Evolutionary conservation across 2,888 invertebrate genomes (phyloP).

Genomic region (Leucophora obtusa): DNA sequence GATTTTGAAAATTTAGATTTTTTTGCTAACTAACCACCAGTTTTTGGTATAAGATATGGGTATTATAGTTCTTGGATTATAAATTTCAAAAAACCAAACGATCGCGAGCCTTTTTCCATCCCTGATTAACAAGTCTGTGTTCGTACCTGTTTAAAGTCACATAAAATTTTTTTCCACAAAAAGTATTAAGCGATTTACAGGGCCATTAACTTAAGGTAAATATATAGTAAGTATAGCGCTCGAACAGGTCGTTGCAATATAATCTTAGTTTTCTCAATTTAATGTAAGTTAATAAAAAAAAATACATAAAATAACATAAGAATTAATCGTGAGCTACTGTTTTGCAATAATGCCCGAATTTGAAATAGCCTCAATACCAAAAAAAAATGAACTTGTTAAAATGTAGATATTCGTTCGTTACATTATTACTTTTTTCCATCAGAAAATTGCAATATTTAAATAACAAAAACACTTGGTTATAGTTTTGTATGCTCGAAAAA

Average conservation of each 20-base stretch:
- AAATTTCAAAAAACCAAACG: too few relatives aligned
- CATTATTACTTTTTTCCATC: conserved; percentile 16
- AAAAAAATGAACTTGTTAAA: conserved; percentile 75
- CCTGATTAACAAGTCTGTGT: too few relatives aligned
- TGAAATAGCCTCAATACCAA: conserved; percentile 65
- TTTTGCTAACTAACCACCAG: too few relatives aligned
- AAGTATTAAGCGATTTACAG: too few relatives aligned
- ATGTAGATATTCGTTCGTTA: conserved; percentile 70
- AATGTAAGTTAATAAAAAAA: neutral
- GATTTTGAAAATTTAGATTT: too few relatives aligned
- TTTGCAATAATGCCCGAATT: conserved; percentile 68
- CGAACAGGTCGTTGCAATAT: neutral
- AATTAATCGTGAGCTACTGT: conserved; percentile 73
- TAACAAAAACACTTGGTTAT: conserved; percentile 6
- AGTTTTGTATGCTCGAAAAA: neutral
- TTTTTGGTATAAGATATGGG: too few relatives aligned
- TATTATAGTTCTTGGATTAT: too few relatives aligned
- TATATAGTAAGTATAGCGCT: neutral
- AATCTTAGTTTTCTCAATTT: neutral
- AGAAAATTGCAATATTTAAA: conserved; percentile 60
- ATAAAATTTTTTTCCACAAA: too few relatives aligned
- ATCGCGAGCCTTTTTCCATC: too few relatives aligned
- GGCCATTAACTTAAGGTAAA: too few relatives aligned
- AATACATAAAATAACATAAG: conserved; percentile 19
- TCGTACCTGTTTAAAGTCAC: too few relatives aligned